Evolutionary conservation across 2,113 vertebrate species (phyloP), one percentile per base, ranked within the genome.

Genomic region (Oenanthe melanoleuca): DNA sequence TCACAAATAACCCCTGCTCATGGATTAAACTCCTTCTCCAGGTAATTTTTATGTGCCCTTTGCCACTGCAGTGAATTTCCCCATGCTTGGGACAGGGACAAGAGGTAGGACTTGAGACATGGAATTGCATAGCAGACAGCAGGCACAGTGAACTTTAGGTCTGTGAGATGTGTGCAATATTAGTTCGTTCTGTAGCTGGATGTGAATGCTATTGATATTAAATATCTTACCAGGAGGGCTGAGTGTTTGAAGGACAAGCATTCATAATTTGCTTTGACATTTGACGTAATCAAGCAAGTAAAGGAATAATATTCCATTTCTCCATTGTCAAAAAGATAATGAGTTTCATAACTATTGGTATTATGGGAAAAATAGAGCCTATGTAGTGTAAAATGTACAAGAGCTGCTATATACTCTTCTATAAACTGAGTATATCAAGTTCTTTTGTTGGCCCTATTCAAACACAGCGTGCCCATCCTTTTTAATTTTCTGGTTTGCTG

Each of bases 401-500:
- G 69, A 80, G 40, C 72, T 80, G 77, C 71, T 93, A 28, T 70
- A 91, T 86, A 75, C 92, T 95, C 94, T 92, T 92, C 80, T 70
- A 78, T 75, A 86, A 94, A 96, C 86, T 78, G 64, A 6, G 7
- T 86, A 21, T 64, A 88, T 79, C 20, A 0, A 75, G 57, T 67
- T 86, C 86, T 67, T 92, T 84, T 79, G 80, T 91, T 81, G 86
- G 72, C 64, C 79, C 69, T 80, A 74, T 89, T 96, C 93, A 96
- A 77, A 93, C 92, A 83, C 91, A 89, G 90, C 93, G 83, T 70
- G 93, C 34, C 69, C 47, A 83, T 72, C 66, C 88, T 91, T 92
- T 88, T 87, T 95, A 93, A 96, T 95, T 94, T 96, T 96, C 93
- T 96, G 94, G 90, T 96, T 95, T 96, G 75, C 93, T 90, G 82